phyloP scores from a whole-genome alignment of 2,888 invertebrate species.

The Silvanus unidentatus region DNA sequence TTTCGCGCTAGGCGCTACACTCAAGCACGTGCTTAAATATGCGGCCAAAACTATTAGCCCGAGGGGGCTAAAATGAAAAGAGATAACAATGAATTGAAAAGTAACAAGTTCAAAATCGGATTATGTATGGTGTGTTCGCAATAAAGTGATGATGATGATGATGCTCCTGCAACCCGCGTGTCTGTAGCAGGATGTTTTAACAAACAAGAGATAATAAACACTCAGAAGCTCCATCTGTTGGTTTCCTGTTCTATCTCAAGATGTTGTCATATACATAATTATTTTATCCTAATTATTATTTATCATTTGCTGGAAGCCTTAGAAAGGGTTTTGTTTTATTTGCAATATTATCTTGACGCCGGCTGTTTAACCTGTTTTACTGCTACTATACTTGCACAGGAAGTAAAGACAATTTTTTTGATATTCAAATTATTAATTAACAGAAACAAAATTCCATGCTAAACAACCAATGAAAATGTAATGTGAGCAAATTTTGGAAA shows the following conservation, averaged over 20 bases:
- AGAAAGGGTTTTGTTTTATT: constrained; percentile 31
- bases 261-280: constrained; percentile 29
- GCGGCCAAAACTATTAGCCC: constrained; percentile 6
- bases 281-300: constrained; percentile 37
- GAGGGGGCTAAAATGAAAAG: neutral
- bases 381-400: constrained; percentile 26
- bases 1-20: no score
- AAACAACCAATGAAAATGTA: no score
- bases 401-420: constrained; percentile 22
- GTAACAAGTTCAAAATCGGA: constrained; percentile 13
- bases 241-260: constrained; percentile 17
- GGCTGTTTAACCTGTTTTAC: constrained; percentile 42
- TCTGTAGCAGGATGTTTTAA: neutral
- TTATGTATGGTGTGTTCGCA: constrained; percentile 9
- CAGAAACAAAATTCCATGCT: no score
- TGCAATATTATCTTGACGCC: constrained; percentile 34
- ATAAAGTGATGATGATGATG: no score
- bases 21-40: constrained; percentile 20
- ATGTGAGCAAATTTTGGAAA: no score
- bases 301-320: constrained; percentile 28
- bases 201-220: constrained; percentile 16
- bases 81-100: constrained; percentile 5
- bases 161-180: constrained; percentile 31
- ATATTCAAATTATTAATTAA: constrained; percentile 8
- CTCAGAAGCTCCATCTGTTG: constrained; percentile 28